Percentiles rank a stretch among this genome's conserved stretches.
Conservation (phyloP, 1,140 invertebrate species). For the Drosophila sturtevanti region DNA sequence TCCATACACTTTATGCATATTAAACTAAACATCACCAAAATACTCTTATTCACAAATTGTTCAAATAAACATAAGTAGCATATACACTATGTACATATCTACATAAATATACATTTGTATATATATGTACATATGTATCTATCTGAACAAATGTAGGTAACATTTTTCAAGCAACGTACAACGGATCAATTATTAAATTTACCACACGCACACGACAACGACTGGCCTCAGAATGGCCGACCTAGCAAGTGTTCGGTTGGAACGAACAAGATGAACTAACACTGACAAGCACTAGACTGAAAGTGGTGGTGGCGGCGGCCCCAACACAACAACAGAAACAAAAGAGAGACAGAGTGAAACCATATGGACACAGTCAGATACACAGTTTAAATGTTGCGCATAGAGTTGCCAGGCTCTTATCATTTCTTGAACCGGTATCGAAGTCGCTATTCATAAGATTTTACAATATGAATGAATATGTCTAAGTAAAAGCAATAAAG, state of each 20-base stretch:
- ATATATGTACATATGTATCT: neutral
- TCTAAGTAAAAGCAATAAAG: too few relatives aligned
- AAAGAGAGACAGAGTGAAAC: neutral
- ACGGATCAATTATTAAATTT: slow-evolving; percentile 10
- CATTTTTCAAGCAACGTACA: neutral
- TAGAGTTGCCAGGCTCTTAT: neutral
- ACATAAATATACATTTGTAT: neutral
- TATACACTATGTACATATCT: neutral
- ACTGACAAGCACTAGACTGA: slow-evolving; percentile 4
- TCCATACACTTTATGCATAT: neutral
- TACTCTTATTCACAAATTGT: neutral
- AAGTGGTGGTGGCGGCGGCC: neutral
- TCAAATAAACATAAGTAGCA: slow-evolving; percentile 1
- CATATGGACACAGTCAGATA: slow-evolving; percentile 7
- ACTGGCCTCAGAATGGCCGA: slow-evolving; percentile 2
- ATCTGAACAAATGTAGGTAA: slow-evolving; percentile 6
- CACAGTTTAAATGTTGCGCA: neutral
- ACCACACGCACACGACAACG: neutral
- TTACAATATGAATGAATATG: too few relatives aligned
- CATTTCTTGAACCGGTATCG: neutral
- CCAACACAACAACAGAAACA: neutral
- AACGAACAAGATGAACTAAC: slow-evolving; percentile 11
- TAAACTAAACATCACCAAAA: neutral
- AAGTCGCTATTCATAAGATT: neutral
- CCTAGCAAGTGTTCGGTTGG: slow-evolving; percentile 12